Conservation (phyloP, 1,140 invertebrate genomes). For the Cydia amplana region DNA sequence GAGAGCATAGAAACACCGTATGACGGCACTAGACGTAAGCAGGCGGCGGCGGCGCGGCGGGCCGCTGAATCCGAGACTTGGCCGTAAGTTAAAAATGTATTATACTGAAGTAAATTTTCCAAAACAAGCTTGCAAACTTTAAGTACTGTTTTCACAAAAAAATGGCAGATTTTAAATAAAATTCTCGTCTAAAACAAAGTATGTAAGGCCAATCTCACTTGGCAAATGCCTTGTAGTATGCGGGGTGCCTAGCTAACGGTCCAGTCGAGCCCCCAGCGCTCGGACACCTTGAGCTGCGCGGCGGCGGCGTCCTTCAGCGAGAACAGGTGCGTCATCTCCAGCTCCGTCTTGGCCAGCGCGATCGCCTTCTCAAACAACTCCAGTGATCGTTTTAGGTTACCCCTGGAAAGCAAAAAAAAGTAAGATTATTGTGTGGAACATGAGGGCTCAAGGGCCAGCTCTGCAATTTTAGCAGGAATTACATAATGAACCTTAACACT, state of each 20-base stretch:
- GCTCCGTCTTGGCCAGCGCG: slow-evolving; percentile 88
- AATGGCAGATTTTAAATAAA: slow-evolving; percentile 31
- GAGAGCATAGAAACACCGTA: not conserved
- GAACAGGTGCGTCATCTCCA: slow-evolving; percentile 93
- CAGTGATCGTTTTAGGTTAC: slow-evolving; percentile 90
- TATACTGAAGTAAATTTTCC: slow-evolving; percentile 10
- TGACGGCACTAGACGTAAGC: no score
- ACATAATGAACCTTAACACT: not conserved
- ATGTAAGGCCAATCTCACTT: slow-evolving; percentile 31
- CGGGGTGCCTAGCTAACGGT: slow-evolving; percentile 66
- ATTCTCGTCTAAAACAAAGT: slow-evolving; percentile 23
- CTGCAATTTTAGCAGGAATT: no score
- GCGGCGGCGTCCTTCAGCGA: slow-evolving; percentile 91
- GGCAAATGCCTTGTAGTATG: slow-evolving; percentile 30
- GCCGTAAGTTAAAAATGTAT: not conserved
- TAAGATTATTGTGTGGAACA: no score
- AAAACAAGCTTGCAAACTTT: slow-evolving; percentile 29
- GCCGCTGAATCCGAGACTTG: slow-evolving; percentile 7
- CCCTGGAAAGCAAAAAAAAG: slow-evolving; percentile 81
- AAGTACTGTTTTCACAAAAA: slow-evolving; percentile 31
- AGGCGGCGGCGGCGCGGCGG: not conserved
- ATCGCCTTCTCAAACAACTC: slow-evolving; percentile 95
- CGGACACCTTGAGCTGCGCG: slow-evolving; percentile 90
- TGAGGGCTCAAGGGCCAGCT: no score
- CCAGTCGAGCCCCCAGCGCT: slow-evolving; percentile 85